Conservation (phyloP, 2,888 invertebrate species). For the Coleophora flavipennella region DNA sequence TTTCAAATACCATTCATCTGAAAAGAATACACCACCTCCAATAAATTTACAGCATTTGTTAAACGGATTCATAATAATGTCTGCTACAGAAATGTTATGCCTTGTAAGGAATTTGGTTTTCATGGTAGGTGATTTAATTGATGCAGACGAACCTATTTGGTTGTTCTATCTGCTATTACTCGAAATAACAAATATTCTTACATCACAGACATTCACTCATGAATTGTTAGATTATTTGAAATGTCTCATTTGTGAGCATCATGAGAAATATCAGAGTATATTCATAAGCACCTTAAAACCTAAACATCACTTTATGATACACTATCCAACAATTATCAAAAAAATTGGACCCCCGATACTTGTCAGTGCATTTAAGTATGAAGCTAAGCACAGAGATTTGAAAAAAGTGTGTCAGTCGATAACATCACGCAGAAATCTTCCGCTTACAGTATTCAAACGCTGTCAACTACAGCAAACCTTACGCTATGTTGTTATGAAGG, state of each 20-base stretch:
- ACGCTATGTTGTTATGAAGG: no score
- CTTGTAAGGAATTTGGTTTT: constrained; percentile 1
- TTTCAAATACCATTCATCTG: constrained; percentile 4
- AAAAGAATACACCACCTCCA: constrained; percentile 11
- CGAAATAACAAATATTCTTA: constrained; percentile 1
- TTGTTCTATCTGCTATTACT: neutral
- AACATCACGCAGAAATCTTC: constrained; percentile 4
- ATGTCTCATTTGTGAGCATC: constrained; percentile 4
- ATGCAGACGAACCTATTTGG: neutral
- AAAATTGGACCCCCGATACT: constrained; percentile 12
- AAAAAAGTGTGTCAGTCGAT: constrained; percentile 8
- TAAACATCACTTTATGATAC: constrained; percentile 15
- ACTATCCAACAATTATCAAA: constrained; percentile 15
- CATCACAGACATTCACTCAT: neutral
- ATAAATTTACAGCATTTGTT: constrained; percentile 14
- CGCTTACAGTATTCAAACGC: neutral
- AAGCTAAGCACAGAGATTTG: constrained; percentile 16
- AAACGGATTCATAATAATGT: constrained; percentile 5
- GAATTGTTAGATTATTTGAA: constrained; percentile 7
- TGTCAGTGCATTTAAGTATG: constrained; percentile 13
- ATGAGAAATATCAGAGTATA: constrained; percentile 5
- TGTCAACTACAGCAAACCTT: neutral
- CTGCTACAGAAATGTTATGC: constrained; percentile 2
- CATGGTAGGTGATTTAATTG: constrained; percentile 1
- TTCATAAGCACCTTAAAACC: constrained; percentile 6